Percentiles rank a stretch among this genome's conserved stretches.
phyloP scores from a whole-genome alignment of 2,888 invertebrate genomes.

The Odontothrips loti region DNA sequence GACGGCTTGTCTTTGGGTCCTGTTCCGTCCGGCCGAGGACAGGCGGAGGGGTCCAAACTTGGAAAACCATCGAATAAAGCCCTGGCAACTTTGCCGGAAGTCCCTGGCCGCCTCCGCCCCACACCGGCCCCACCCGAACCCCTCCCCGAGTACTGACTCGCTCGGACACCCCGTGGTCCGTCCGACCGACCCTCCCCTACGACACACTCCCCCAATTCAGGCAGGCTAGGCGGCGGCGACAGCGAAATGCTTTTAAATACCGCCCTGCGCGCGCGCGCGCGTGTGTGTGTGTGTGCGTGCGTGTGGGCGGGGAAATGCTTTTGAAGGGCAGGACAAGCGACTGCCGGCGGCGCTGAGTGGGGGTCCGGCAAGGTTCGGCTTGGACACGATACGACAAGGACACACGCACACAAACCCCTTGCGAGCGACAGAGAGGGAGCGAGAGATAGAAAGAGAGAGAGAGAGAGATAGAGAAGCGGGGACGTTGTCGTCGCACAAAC shows the following conservation, averaged over 20 bases:
- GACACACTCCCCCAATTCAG: neutral
- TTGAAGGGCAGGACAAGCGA: neutral
- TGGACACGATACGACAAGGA: too few species aligned
- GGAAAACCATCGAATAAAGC: slow-evolving; percentile 20
- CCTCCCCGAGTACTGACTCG: neutral
- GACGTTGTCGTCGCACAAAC: too few species aligned
- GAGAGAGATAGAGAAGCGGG: too few species aligned
- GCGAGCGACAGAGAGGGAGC: too few species aligned
- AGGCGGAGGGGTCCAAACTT: neutral
- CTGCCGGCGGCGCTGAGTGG: neutral
- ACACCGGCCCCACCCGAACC: neutral
- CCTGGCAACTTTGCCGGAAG: slow-evolving; percentile 19
- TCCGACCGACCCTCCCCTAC: neutral
- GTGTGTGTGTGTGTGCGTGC: neutral
- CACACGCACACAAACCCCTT: too few species aligned
- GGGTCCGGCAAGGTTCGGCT: too few species aligned
- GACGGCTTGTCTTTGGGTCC: too few species aligned
- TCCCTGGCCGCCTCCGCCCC: slow-evolving; percentile 1
- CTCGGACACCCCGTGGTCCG: neutral
- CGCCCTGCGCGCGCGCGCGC: neutral
- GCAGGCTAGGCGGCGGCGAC: neutral
- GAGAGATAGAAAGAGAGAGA: too few species aligned
- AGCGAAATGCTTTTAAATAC: slow-evolving; percentile 25
- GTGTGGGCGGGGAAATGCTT: neutral
- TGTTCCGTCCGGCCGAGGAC: too few species aligned